Percentiles rank a stretch among this genome's conserved stretches.
Evolutionary conservation across 2,797 vertebrate species (phyloP).

Genomic region (Ataeniobius toweri): DNA sequence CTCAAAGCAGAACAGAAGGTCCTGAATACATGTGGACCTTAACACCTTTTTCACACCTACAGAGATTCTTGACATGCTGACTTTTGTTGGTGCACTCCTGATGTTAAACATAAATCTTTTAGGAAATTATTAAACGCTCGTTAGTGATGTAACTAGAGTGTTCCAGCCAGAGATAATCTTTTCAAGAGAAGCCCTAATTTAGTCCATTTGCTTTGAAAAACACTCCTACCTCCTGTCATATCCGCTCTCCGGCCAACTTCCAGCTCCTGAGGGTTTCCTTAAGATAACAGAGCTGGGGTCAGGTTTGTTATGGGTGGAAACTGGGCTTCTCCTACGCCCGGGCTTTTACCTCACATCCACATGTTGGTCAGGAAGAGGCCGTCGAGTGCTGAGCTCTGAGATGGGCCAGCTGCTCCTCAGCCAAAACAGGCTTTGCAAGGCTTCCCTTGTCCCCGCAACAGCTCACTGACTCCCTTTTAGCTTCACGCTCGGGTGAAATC

Average conservation of each 20-base stretch:
- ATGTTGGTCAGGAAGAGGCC: slow-evolving; percentile 57
- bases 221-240: slow-evolving; percentile 39
- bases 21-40: slow-evolving; percentile 12
- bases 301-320: slow-evolving; percentile 65
- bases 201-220: slow-evolving; percentile 45
- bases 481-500: slow-evolving; percentile 61
- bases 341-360: slow-evolving; percentile 56
- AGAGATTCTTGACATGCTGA: neutral
- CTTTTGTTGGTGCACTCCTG: slow-evolving; percentile 2
- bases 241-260: slow-evolving; percentile 40
- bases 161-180: slow-evolving; percentile 36
- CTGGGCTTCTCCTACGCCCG: slow-evolving; percentile 43
- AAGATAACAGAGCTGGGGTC: slow-evolving; percentile 56
- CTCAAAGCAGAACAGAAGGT: slow-evolving; percentile 34
- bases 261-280: slow-evolving; percentile 62
- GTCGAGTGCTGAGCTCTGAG: slow-evolving; percentile 29
- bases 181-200: slow-evolving; percentile 37
- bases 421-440: slow-evolving; percentile 34
- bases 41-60: slow-evolving; percentile 11
- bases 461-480: slow-evolving; percentile 41
- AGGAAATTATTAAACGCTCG: slow-evolving; percentile 38
- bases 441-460: slow-evolving; percentile 36
- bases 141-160: slow-evolving; percentile 23
- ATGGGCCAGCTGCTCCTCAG: slow-evolving; percentile 55
- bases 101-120: slow-evolving; percentile 15